phyloP scores from a whole-genome alignment of 2,113 vertebrate species.

The Morone saxatilis region DNA sequence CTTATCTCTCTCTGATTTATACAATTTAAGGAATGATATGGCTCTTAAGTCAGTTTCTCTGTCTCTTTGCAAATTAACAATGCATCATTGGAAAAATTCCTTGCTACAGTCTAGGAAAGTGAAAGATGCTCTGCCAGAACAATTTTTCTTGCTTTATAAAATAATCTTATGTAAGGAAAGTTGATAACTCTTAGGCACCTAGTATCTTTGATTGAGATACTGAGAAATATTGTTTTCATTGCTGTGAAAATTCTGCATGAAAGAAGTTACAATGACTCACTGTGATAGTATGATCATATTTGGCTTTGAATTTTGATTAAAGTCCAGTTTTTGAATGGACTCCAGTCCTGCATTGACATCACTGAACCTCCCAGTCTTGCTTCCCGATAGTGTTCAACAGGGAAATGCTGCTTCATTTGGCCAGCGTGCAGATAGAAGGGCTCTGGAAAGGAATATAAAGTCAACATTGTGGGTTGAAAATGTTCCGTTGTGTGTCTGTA shows the following conservation, averaged over 20 bases:
- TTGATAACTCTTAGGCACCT: background rate
- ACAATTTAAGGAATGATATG: no score
- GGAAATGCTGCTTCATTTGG: slow-evolving; percentile 72
- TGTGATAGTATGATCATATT: slow-evolving; percentile 21
- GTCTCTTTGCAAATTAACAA: slow-evolving; percentile 11
- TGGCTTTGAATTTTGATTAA: slow-evolving; percentile 37
- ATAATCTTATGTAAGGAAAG: slow-evolving; percentile 14
- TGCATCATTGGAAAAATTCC: background rate
- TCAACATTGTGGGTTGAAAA: slow-evolving; percentile 82
- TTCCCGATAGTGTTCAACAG: slow-evolving; percentile 58
- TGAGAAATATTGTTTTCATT: slow-evolving; percentile 21
- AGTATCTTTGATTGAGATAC: slow-evolving; percentile 11
- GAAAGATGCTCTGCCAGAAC: slow-evolving; percentile 8
- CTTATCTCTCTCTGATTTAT: background rate
- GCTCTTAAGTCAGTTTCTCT: background rate
- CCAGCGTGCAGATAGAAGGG: slow-evolving; percentile 49
- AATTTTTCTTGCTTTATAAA: background rate
- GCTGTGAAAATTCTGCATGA: slow-evolving; percentile 14
- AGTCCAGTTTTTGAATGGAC: slow-evolving; percentile 44
- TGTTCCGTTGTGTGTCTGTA: slow-evolving; percentile 72
- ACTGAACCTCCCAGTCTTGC: slow-evolving; percentile 33
- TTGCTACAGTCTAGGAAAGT: slow-evolving; percentile 14
- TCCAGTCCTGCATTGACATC: slow-evolving; percentile 52
- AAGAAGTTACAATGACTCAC: slow-evolving; percentile 2
- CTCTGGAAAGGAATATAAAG: slow-evolving; percentile 78